These are phyloP conservation scores for Chesias legatella DNA, from an alignment of 2,888 invertebrate species.

Conservation along the genomic window DNA sequence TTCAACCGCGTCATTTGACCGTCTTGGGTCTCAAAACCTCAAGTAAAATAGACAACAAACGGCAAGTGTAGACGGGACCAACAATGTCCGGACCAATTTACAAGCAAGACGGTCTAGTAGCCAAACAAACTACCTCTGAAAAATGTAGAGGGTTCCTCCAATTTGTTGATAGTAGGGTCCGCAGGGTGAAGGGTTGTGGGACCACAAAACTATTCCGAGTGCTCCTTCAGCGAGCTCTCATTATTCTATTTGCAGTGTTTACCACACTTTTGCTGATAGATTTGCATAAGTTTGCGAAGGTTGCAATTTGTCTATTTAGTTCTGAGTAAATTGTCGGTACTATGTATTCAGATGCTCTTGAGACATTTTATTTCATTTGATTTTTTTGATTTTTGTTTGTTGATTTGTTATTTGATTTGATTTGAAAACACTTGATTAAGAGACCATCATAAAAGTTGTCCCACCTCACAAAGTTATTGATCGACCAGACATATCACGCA, in stretches of 20 bases:
- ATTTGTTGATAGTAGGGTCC: constrained; percentile 32
- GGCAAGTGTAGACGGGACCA: constrained; percentile 11
- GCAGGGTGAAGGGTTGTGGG: constrained; percentile 29
- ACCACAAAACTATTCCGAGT: constrained; percentile 35
- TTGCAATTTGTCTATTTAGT: too few relatives aligned
- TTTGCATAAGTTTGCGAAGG: constrained; percentile 3
- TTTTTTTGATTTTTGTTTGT: too few relatives aligned
- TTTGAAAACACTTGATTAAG: too few relatives aligned
- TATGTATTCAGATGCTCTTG: too few relatives aligned
- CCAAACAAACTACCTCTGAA: constrained; percentile 29
- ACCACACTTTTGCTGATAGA: constrained; percentile 14
- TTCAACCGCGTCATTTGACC: background rate
- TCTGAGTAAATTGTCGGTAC: too few relatives aligned
- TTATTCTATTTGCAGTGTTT: constrained; percentile 20
- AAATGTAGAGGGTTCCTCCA: constrained; percentile 36
- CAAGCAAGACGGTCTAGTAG: constrained; percentile 24
- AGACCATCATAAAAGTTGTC: too few relatives aligned
- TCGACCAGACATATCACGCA: too few relatives aligned
- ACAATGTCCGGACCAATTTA: constrained; percentile 16
- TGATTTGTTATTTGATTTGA: too few relatives aligned
- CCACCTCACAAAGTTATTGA: too few relatives aligned
- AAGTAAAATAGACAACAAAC: constrained; percentile 21
- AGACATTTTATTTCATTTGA: too few relatives aligned
- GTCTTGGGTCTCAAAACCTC: background rate
- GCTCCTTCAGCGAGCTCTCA: constrained; percentile 15